Conservation (phyloP, 2,888 invertebrate genomes). For the Sarcophaga carnaria region DNA sequence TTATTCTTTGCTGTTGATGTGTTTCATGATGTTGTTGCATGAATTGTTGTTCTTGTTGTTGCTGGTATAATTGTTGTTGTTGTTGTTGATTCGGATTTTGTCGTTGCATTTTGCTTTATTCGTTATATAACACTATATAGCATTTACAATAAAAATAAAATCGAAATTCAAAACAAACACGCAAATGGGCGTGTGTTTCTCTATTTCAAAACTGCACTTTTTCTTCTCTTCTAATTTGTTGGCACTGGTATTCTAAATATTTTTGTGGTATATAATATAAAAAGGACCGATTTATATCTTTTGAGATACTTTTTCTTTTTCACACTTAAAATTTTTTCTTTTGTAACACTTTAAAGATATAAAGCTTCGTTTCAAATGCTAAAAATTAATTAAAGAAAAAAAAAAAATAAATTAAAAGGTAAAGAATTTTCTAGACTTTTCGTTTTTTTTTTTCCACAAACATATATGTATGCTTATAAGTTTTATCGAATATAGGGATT, state of each 20-base stretch:
- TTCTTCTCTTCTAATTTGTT: slow-evolving; percentile 4
- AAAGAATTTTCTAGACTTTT: slow-evolving; percentile 70
- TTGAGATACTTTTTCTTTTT: slow-evolving; percentile 37
- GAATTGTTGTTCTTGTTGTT: slow-evolving; percentile 77
- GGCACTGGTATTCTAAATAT: slow-evolving; percentile 40
- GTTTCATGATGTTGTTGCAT: slow-evolving; percentile 82
- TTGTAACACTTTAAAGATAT: slow-evolving; percentile 68
- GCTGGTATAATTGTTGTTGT: slow-evolving; percentile 78
- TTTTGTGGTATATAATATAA: slow-evolving; percentile 29
- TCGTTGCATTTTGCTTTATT: slow-evolving; percentile 86
- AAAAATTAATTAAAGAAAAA: background rate
- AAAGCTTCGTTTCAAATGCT: slow-evolving; percentile 68
- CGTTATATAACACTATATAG: slow-evolving; percentile 81
- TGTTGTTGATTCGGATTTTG: slow-evolving; percentile 83
- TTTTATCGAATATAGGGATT: slow-evolving; percentile 52
- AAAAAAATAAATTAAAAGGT: background rate
- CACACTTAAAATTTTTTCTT: slow-evolving; percentile 70
- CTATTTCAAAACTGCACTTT: slow-evolving; percentile 53
- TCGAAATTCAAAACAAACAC: slow-evolving; percentile 60
- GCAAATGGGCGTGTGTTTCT: slow-evolving; percentile 34
- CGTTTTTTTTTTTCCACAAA: slow-evolving; percentile 55
- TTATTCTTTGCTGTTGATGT: slow-evolving; percentile 85
- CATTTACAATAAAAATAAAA: slow-evolving; percentile 77
- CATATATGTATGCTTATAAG: slow-evolving; percentile 64
- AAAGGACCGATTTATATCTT: slow-evolving; percentile 33